A percentile compares a stretch with the other conserved stretches of the same genome.
Conservation (phyloP, 92 coral and sea anemone genomes). For the Phenganax marumi region DNA sequence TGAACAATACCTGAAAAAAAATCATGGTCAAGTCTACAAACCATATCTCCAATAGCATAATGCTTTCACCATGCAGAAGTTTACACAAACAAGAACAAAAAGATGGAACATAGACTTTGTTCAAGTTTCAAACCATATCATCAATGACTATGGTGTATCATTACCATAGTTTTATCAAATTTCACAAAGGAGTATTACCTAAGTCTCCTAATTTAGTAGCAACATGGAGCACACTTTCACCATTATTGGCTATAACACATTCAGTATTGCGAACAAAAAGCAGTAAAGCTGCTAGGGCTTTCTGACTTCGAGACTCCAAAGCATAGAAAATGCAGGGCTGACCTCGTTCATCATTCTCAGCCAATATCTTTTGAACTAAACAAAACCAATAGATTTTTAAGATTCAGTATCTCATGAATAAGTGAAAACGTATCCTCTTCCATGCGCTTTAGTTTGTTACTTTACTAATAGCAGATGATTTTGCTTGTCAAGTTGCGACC, state of each 20-base stretch:
- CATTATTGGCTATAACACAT: slow-evolving; percentile 24
- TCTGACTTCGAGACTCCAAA: slow-evolving; percentile 32
- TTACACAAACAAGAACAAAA: too few species aligned
- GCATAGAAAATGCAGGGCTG: slow-evolving; percentile 42
- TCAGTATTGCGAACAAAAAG: background rate
- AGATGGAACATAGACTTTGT: too few species aligned
- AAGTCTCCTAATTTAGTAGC: slow-evolving; percentile 35
- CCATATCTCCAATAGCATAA: too few species aligned
- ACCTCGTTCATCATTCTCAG: slow-evolving; percentile 31
- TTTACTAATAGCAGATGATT: background rate
- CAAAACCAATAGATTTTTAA: background rate
- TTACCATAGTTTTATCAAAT: too few species aligned
- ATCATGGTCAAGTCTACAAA: too few species aligned
- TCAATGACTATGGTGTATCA: too few species aligned
- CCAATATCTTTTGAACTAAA: slow-evolving; percentile 26
- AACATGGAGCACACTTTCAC: slow-evolving; percentile 38
- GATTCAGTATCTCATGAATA: background rate
- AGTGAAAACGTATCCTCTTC: background rate
- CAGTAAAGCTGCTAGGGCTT: slow-evolving; percentile 2
- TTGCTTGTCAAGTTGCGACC: too few species aligned
- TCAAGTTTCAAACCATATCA: too few species aligned
- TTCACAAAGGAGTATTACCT: background rate
- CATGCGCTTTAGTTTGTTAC: background rate
- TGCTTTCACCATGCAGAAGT: too few species aligned
- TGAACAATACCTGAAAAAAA: background rate